Base-by-base conservation (phyloP, 1,140 invertebrate species). In the Calliphora vicina region DNA sequence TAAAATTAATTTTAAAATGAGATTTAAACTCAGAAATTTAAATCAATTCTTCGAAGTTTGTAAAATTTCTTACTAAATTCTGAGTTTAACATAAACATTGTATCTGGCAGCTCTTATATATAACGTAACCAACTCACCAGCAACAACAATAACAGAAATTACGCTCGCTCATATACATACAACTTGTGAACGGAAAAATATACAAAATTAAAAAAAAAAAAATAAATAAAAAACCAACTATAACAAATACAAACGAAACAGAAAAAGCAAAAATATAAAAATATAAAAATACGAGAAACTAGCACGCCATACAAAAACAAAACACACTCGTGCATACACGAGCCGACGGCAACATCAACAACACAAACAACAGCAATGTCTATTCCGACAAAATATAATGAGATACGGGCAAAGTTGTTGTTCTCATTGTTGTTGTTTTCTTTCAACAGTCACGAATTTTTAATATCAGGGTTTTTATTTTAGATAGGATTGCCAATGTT, bases 291-390 rank as follows among this genome's bases (percentile, higher is more conserved):
- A 67, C 61, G 61, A 67, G 61, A 67, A 67, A 67, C 61, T 67
- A 67, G 61, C 61, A 50, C 45, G 45, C 45, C 45, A 67, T 67
- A 67, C 61, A 67, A 67, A 17, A 67, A 67, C 61, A 67, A 67
- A 17, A 67, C 61, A 67, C 50, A 17, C 50, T 13, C 50, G 15
- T 15, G n/a, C 15, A n/a, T 6, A 57, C 50, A 57, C 50, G 50
- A 67, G 20, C 25, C 23, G 61, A 67, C n/a, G n/a, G n/a, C 50
- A n/a, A 57, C 15, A 17, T 15, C 15, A 57, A 57, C 45, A 12
- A 17, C 10, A 50, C 45, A 50, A 50, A n/a, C 45, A n/a, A 57
- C n/a, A 57, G 15, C 61, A 23, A 25, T 67, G 61, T 23, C n/a
- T 67, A 23, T 67, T 23, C 20, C 61, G n/a, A 67, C 61, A 67